Base-by-base conservation (phyloP, 1,140 invertebrate genomes). In the Cephus cinctus region DNA sequence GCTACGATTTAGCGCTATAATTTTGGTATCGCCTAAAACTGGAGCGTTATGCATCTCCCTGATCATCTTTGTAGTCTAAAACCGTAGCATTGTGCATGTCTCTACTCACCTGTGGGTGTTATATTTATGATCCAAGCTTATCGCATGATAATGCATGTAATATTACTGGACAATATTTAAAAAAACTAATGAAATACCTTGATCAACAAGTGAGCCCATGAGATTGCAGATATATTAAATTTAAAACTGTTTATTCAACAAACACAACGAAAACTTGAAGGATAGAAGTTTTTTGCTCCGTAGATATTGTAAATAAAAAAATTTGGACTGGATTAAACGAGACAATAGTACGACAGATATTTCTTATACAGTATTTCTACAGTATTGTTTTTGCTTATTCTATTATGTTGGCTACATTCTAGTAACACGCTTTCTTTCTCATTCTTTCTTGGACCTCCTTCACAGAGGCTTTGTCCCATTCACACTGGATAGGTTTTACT, bases 201-300 rank as follows among this genome's bases (percentile, higher is more conserved):
- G n/a, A n/a, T n/a, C n/a, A n/a, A n/a, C n/a, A n/a, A n/a, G n/a
- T n/a, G n/a, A n/a, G n/a, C n/a, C 20, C 15, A 14, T 9, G 21
- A 3, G 4, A 38, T 38, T 6, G 4, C 14, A 20, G 21, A 12
- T 16, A 27, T 20, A 43, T 43, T 15, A 43, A 21, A 43, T 27
- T 43, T 34, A n/a, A 22, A 5, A 43, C 35, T 20, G 35, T 43
- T 43, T 43, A 43, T 43, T 43, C 30, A 43, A 43, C 42, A n/a
- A 43, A 31, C 19, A 43, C 25, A 43, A 43, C 42, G 15, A 43
- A 34, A 43, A 43, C 42, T 34, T 43, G 32, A 22, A 27, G 35
- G 19, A 32, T 32, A 27, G 11, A 8, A 12, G n/a, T n/a, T n/a
- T n/a, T n/a, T 43, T 23, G 15, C 14, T 43, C 9, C 21, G n/a